Evolutionary conservation across 2,113 vertebrate genomes (phyloP).

Genomic region (Entomyzon cyanotis): DNA sequence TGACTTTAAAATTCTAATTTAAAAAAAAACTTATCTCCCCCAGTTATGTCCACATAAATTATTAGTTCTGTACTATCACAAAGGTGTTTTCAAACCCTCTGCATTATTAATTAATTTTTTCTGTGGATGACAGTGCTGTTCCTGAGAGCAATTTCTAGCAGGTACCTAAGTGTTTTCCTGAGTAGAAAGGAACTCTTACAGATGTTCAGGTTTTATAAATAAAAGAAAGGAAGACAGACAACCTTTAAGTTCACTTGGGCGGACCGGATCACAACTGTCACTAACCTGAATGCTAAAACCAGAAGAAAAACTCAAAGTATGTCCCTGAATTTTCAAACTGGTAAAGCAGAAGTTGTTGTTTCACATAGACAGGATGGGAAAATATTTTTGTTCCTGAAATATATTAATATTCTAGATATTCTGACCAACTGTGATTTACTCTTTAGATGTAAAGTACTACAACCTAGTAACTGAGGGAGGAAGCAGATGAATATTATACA

Average conservation of each 20-base stretch:
- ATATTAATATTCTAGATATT: background rate
- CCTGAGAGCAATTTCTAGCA: background rate
- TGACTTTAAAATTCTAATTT: background rate
- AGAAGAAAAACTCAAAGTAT: background rate
- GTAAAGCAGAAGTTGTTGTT: background rate
- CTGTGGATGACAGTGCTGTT: background rate
- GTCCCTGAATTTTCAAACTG: background rate
- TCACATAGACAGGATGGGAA: background rate
- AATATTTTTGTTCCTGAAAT: background rate
- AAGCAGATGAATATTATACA: background rate
- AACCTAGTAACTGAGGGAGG: background rate
- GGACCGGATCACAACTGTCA: background rate
- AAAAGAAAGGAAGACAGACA: background rate
- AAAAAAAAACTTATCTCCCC: accelerated
- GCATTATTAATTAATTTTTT: background rate
- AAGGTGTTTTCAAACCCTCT: background rate
- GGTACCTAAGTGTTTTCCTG: background rate
- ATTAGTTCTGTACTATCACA: background rate
- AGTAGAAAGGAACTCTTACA: background rate
- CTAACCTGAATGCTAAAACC: background rate
- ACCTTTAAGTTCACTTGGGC: background rate
- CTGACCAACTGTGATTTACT: background rate
- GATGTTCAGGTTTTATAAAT: background rate
- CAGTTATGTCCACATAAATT: background rate
- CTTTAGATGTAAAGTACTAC: background rate